Base-by-base conservation (phyloP, 2,113 vertebrate species). In the Sardina pilchardus region DNA sequence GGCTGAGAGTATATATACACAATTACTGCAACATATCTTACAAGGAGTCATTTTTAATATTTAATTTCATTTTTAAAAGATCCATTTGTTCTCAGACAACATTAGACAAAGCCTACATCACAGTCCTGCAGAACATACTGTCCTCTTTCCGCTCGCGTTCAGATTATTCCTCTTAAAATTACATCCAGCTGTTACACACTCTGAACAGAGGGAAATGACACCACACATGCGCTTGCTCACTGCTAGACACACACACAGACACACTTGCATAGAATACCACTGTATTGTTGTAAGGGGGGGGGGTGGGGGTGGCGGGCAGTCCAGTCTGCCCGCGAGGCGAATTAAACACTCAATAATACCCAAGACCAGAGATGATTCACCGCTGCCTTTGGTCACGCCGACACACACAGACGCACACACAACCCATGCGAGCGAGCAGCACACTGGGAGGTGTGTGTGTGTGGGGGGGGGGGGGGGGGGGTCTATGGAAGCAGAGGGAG, bases 121-220 rank as follows among this genome's bases (percentile, higher is more conserved):
- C 63, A 30, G 9, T 42, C 16, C 26, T 67, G 67, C 63, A 36
- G 71, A 78, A 78, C 71, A 36, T 78, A 78, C 42, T 47, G 44
- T 84, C 45, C 47, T 45, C 82, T 24, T 42, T 30, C 34, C 16
- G 30, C 71, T 78, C 71, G 1, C 71, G 12, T 63, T 80, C 78
- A 83, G 47, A 78, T 78, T 78, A 75, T 67, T 84, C 48, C 36
- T 59, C 81, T 48, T 86, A 42, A 87, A 85, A 85, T 87, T 30
- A 87, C 56, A 87, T 50, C 53, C 86, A 87, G 80, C 80, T 85
- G 86, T 85, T 87, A 85, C 56, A 85, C 44, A 81, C 82, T 44
- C 45, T 71, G 56, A 84, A 84, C 42, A 47, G 16, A 43, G 53
- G 2, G 30, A 12, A 78, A 78, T 78, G 71, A 78, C 71, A 78